phyloP scores from a whole-genome alignment of 2,888 invertebrate species.

The Patella caerulea region DNA sequence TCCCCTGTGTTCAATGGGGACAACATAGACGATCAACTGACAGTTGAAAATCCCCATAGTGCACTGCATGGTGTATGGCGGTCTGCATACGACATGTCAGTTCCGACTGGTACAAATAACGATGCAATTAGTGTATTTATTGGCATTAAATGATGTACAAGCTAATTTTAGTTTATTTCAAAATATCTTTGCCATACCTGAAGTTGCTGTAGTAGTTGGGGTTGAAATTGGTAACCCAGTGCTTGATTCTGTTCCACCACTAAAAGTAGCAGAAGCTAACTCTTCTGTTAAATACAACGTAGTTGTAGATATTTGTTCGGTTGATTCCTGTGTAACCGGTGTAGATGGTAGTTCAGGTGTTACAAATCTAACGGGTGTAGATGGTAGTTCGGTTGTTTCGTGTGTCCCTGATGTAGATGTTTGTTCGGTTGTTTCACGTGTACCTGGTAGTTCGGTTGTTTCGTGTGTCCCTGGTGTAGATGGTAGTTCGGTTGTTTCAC shows the following conservation, averaged over 20 bases:
- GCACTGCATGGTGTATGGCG: too few species aligned
- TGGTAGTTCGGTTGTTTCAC: neutral
- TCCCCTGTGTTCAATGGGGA: too few species aligned
- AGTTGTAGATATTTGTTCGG: neutral
- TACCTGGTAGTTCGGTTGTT: neutral
- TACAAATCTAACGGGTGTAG: neutral
- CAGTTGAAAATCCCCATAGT: too few species aligned
- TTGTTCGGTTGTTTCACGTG: neutral
- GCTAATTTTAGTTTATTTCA: too few species aligned
- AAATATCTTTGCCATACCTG: too few species aligned
- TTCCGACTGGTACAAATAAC: neutral
- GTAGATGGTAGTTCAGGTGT: neutral
- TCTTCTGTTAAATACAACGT: slow-evolving; percentile 3
- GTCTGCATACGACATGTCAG: too few species aligned
- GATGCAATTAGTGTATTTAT: too few species aligned
- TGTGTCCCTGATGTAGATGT: neutral
- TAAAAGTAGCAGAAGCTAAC: neutral
- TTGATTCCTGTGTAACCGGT: too few species aligned
- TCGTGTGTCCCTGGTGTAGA: neutral
- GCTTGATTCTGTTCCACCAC: neutral
- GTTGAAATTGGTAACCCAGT: neutral
- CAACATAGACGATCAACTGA: too few species aligned
- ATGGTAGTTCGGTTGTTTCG: neutral
- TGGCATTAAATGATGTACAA: too few species aligned
- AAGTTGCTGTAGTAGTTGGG: too few species aligned